Conservation (phyloP, 2,888 invertebrate genomes). For the Liodrosophila aerea region DNA sequence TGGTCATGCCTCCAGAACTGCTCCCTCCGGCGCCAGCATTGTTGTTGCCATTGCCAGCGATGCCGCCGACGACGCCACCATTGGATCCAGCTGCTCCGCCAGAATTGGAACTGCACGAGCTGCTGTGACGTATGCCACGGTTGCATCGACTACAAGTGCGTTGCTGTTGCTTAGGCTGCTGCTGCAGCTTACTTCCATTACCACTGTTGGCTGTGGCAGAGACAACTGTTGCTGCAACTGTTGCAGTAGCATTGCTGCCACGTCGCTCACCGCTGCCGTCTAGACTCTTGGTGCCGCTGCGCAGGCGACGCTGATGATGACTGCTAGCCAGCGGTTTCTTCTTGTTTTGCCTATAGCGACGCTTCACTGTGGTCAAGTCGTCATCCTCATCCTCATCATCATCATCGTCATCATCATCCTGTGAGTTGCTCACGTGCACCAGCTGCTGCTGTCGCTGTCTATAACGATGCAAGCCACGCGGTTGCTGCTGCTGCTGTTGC, state of each 20-base stretch:
- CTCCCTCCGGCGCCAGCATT: slow-evolving; percentile 65
- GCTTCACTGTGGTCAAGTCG: slow-evolving; percentile 72
- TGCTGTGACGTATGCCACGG: slow-evolving; percentile 81
- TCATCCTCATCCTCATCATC: slow-evolving; percentile 74
- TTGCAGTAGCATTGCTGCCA: slow-evolving; percentile 24
- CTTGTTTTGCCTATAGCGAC: slow-evolving; percentile 80
- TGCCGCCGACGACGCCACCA: slow-evolving; percentile 57
- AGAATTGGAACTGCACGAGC: slow-evolving; percentile 85
- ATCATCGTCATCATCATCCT: slow-evolving; percentile 65
- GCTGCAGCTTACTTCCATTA: too few relatives aligned
- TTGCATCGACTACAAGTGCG: slow-evolving; percentile 80
- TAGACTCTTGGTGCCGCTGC: slow-evolving; percentile 73
- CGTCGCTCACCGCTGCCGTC: slow-evolving; percentile 62
- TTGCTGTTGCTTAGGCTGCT: slow-evolving; percentile 49
- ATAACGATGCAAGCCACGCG: slow-evolving; percentile 52
- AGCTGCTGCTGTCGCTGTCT: slow-evolving; percentile 57
- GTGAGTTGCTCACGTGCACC: slow-evolving; percentile 33
- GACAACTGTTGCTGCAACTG: slow-evolving; percentile 27
- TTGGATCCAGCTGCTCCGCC: slow-evolving; percentile 80
- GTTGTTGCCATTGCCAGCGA: slow-evolving; percentile 79
- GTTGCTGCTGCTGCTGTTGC: slow-evolving; percentile 28
- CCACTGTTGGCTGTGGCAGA: slow-evolving; percentile 14
- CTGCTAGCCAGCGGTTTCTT: slow-evolving; percentile 65
- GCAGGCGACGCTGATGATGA: slow-evolving; percentile 77
- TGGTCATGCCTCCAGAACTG: slow-evolving; percentile 84